These are phyloP conservation scores for Lepidochrysops patricia DNA, from an alignment of 2,888 invertebrate genomes.

Conservation along the genomic window DNA sequence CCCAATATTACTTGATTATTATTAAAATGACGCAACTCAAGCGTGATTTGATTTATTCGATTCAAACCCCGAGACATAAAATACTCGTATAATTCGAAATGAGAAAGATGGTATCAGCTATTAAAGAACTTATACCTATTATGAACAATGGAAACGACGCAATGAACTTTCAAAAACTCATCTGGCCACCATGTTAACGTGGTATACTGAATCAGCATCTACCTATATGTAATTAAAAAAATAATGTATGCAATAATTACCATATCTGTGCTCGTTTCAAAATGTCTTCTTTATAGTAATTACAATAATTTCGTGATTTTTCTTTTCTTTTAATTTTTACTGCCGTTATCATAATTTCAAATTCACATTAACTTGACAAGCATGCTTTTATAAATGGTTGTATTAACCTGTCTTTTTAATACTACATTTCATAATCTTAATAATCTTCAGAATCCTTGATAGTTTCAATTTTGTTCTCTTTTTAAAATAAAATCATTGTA, in stretches of 20 bases:
- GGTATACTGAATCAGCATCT: constrained; percentile 2
- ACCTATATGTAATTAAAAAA: constrained; percentile 10
- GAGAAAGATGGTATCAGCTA: constrained; percentile 6
- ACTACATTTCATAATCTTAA: background rate
- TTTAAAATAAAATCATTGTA: no score
- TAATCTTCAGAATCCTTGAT: background rate
- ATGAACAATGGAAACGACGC: constrained; percentile 4
- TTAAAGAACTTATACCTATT: constrained; percentile 9
- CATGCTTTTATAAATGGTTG: background rate
- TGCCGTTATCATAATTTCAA: background rate
- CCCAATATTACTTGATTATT: background rate
- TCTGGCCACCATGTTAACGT: background rate
- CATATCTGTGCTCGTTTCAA: constrained; percentile 5
- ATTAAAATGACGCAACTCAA: background rate
- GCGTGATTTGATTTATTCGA: background rate
- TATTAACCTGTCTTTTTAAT: no score
- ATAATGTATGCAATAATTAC: constrained; percentile 10
- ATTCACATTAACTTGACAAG: background rate
- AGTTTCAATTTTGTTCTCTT: no score
- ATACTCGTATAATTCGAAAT: background rate
- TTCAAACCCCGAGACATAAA: background rate
- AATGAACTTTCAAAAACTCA: background rate
- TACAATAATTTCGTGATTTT: background rate
- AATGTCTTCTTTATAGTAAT: constrained; percentile 8
- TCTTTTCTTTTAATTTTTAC: background rate